Base-by-base conservation (phyloP, 2,888 invertebrate genomes). In the Lasioglossum oenotherae region DNA sequence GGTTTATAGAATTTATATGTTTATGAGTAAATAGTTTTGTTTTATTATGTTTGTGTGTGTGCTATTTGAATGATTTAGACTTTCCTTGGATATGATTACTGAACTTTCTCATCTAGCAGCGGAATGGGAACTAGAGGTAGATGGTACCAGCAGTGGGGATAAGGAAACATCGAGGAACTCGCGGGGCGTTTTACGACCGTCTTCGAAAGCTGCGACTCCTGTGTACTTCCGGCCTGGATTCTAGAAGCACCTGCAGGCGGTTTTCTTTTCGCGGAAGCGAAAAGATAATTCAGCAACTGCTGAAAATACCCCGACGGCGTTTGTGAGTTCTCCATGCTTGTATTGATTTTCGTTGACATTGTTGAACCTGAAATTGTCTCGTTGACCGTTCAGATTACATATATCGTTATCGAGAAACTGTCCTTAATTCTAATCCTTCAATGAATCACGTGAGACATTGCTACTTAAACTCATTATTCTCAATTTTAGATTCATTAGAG, bases 161-260 rank as follows among this genome's bases (percentile, higher is more conserved):
- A 85, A 85, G 89, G 87, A 90, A 86, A 87, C 87, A 83, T 27
- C 78, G 79, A 41, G 84, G 86, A 87, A 87, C 84, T 90, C 87
- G 80, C 80, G 85, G 86, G 87, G 82, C 88, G 86, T 90, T 90
- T 90, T 90, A 90, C 89, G 90, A 90, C 87, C 90, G 84, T 88
- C 90, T 90, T 90, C 89, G 90, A 88, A 90, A 90, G 89, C 88
- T 90, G 88, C 78, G 84, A 85, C 88, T 90, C 80, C 80, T 80
- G 75, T 82, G 86, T 79, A 89, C 86, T 90, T 90, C 90, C 90
- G 90, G 90, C 74, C 87, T 90, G 75, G 81, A 86, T 90, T 88
- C 87, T 85, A 82, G 81, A 81, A 84, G 49, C 77, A 73, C 80
- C 81, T 79, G 16, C 82, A 46, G 76, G 74, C 82, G 69, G 74